Evolutionary conservation across 2,113 vertebrate genomes (phyloP), one percentile per base, ranked within the genome.

Genomic region (Anoplopoma fimbria): DNA sequence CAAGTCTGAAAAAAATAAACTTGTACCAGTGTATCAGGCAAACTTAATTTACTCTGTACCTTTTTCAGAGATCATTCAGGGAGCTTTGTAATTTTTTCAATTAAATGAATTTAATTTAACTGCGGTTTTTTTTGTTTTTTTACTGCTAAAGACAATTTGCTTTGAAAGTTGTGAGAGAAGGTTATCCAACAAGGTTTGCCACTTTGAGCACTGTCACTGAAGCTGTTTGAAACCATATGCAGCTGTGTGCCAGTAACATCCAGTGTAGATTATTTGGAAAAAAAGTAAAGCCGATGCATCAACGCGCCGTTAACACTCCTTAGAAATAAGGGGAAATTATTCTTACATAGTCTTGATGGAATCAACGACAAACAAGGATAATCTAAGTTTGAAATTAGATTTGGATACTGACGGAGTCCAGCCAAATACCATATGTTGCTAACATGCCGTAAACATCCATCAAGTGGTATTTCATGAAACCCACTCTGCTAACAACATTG

Each of bases 371-470:
- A 87, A 81, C 34, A 23, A 82, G 13, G 47, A 77, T 64, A 83
- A 87, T 81, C 25, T 34, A 71, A 72, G 62, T 85, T 88, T 86
- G 23, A 80, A 89, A 91, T 87, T 80, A 85, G 6, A 68, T 89
- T 79, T 87, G 49, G 47, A 57, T n/a, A 25, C 33, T 23, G 62
- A 81, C 75, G 29, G 63, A 62, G 82, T 84, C 68, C 67, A 60
- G 87, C 79, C 77, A 77, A 87, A 90, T 65, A 47, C 63, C 77
- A 87, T 77, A 87, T 75, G 84, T 83, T 76, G 72, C 80, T 85
- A 88, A 91, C 86, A 87, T 55, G 73, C 75, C 75, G 61, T 83
- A 88, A 89, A 92, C 78, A 93, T 87, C 81, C 84, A 89, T 93
- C 81, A 89, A 84, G 72, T 62, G 34, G 33, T 34, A 61, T 89